These are phyloP conservation scores for Charina bottae DNA, from an alignment of 2,113 vertebrate genomes.

Conservation along the genomic window DNA sequence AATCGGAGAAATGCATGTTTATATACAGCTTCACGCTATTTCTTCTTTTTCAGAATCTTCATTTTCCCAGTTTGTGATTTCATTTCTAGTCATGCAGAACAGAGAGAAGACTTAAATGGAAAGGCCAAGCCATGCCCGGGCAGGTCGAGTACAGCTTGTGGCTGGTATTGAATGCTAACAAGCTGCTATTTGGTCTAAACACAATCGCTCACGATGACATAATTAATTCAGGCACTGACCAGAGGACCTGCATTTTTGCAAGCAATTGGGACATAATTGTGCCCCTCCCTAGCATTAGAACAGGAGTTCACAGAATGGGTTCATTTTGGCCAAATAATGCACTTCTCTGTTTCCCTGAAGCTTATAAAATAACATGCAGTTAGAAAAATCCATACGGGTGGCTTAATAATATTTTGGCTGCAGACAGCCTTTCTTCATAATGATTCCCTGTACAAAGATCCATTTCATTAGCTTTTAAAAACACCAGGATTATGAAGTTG, in stretches of 20 bases:
- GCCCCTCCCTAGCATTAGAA: constrained; percentile 47
- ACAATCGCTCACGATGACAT: constrained; percentile 61
- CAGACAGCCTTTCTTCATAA: constrained; percentile 30
- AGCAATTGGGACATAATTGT: constrained; percentile 44
- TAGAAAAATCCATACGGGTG: constrained; percentile 42
- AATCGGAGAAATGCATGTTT: constrained; percentile 51
- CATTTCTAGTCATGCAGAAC: constrained; percentile 64
- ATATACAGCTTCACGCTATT: constrained; percentile 56
- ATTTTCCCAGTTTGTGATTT: constrained; percentile 59
- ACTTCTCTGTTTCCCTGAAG: constrained; percentile 49
- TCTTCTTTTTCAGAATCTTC: constrained; percentile 54
- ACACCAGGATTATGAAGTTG: constrained; percentile 33
- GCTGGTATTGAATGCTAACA: constrained; percentile 37
- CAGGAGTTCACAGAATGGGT: constrained; percentile 55
- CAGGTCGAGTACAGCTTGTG: constrained; percentile 47
- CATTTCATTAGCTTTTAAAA: constrained; percentile 36
- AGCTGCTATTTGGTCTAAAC: constrained; percentile 56
- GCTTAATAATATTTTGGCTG: constrained; percentile 47
- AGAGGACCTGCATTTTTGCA: constrained; percentile 50
- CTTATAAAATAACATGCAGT: constrained; percentile 36
- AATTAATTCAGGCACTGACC: constrained; percentile 53
- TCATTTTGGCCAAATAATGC: constrained; percentile 52
- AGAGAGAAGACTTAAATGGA: constrained; percentile 43
- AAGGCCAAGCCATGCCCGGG: constrained; percentile 49
- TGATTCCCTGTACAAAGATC: neutral